These are phyloP conservation scores for Autographa pulchrina DNA, from an alignment of 2,888 invertebrate genomes.

Conservation along the genomic window DNA sequence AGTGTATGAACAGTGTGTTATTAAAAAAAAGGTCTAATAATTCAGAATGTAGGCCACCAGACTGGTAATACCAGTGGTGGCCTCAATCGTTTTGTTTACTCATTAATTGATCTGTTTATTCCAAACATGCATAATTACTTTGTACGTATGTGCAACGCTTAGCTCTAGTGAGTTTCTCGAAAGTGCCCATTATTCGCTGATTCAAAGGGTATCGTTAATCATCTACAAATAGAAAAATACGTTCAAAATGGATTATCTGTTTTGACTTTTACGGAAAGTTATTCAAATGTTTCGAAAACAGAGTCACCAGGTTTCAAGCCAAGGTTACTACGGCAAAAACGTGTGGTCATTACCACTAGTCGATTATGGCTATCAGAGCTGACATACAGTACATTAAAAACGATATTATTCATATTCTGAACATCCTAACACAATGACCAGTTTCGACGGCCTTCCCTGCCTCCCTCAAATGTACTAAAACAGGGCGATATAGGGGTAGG, in stretches of 20 bases:
- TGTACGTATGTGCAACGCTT: background rate
- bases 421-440: conserved; percentile 9
- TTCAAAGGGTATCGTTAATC: conserved; percentile 16
- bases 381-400: conserved; percentile 68
- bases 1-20: background rate
- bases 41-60: background rate
- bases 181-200: background rate
- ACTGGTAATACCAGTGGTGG: background rate
- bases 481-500: conserved; percentile 15
- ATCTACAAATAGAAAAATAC: too few relatives aligned
- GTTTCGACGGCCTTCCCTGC: conserved; percentile 14
- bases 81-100: background rate
- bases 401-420: conserved; percentile 22
- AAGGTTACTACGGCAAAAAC: conserved; percentile 91
- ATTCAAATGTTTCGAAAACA: conserved; percentile 18
- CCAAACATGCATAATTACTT: background rate
- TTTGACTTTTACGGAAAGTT: too few relatives aligned
- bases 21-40: background rate
- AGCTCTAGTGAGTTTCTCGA: background rate
- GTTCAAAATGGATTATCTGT: too few relatives aligned
- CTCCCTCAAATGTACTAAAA: conserved; percentile 15
- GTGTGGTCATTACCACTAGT: conserved; percentile 91
- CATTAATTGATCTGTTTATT: background rate
- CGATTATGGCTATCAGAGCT: conserved; percentile 90
- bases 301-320: conserved; percentile 91